These are phyloP conservation scores for Yoshiicerus persimilis DNA, from an alignment of 1,140 invertebrate species.

Conservation along the genomic window DNA sequence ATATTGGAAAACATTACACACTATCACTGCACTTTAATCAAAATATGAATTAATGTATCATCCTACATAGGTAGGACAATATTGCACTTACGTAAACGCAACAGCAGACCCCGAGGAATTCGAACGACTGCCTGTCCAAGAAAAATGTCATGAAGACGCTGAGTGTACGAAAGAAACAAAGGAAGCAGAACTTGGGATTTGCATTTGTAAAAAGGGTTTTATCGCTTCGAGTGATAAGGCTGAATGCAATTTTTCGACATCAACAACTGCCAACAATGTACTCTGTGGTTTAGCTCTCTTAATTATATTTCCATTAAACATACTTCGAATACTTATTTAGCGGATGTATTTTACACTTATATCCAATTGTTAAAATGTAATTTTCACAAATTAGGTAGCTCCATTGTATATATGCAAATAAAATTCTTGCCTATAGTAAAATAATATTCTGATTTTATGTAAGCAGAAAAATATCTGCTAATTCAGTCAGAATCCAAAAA, in stretches of 20 bases:
- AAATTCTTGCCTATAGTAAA: too few relatives aligned
- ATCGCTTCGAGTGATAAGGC: neutral
- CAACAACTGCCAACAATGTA: neutral
- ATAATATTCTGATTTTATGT: too few relatives aligned
- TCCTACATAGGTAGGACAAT: neutral
- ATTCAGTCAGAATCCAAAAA: too few relatives aligned
- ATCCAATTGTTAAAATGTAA: too few relatives aligned
- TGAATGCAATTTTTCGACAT: neutral
- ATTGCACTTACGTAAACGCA: neutral
- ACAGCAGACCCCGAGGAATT: neutral
- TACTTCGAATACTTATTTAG: too few relatives aligned
- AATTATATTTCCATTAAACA: neutral
- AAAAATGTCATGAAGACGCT: slow-evolving; percentile 30
- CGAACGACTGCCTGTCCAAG: neutral
- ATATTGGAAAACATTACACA: too few relatives aligned
- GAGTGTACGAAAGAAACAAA: slow-evolving; percentile 3
- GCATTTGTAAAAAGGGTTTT: neutral
- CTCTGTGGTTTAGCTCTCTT: neutral
- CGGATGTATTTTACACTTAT: too few relatives aligned
- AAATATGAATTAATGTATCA: neutral
- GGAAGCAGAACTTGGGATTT: neutral
- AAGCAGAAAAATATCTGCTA: too few relatives aligned
- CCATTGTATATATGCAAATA: too few relatives aligned
- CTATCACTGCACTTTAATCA: too few relatives aligned
- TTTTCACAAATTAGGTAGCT: too few relatives aligned